phyloP scores from a whole-genome alignment of 2,797 vertebrate genomes.

The Helostoma temminkii region DNA sequence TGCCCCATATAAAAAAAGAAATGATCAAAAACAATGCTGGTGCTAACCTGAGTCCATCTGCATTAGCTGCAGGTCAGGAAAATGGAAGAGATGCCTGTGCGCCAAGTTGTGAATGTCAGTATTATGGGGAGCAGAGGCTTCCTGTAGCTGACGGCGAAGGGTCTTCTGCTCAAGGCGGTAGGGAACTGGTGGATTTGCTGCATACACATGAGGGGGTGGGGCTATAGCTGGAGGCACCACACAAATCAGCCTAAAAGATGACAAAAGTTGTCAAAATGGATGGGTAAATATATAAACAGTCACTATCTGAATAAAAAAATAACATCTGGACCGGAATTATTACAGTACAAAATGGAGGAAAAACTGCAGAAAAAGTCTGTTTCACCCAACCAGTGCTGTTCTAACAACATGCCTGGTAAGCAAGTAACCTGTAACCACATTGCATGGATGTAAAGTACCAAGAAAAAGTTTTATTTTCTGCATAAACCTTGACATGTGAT shows the following conservation, averaged over 20 bases:
- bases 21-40: neutral
- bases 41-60: conserved; percentile 95
- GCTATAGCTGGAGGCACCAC: conserved; percentile 91
- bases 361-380: neutral
- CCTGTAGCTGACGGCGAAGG: conserved; percentile 80
- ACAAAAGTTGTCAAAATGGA: neutral
- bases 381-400: neutral
- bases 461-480: too few species aligned
- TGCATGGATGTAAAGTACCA: neutral
- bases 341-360: too few species aligned
- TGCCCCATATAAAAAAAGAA: neutral
- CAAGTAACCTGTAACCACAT: neutral
- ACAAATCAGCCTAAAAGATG: conserved; percentile 85
- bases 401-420: neutral
- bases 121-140: conserved; percentile 80
- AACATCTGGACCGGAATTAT: neutral
- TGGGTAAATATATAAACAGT: neutral
- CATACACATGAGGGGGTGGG: conserved; percentile 86
- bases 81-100: conserved; percentile 81
- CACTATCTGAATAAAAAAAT: conserved; percentile 11
- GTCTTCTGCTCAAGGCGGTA: conserved; percentile 87
- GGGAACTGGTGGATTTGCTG: conserved; percentile 86
- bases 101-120: conserved; percentile 83
- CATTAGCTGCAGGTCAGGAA: conserved; percentile 91
- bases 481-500: too few species aligned